Conservation (phyloP, 1,140 invertebrate species). For the Trichoplusia ni region DNA sequence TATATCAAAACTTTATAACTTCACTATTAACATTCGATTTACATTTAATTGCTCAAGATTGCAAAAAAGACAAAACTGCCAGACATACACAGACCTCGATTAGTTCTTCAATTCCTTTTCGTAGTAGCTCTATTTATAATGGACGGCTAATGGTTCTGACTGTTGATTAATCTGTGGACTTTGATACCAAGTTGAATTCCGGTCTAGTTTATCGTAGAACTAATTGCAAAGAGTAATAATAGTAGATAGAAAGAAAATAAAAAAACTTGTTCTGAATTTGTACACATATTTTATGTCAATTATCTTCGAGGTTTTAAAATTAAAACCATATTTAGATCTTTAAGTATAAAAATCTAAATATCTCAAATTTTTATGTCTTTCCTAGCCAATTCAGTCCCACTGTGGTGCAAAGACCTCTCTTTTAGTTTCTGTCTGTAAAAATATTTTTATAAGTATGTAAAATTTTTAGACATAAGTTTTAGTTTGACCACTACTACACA, state of each 20-base stretch:
- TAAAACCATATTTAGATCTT: conserved; percentile 24
- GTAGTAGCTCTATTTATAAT: conserved; percentile 19
- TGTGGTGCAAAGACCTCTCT: no score
- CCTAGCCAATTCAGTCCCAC: no score
- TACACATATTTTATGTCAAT: conserved; percentile 15
- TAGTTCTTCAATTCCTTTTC: conserved; percentile 11
- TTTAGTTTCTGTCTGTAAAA: no score
- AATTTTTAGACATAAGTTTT: no score
- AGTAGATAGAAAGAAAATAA: conserved; percentile 30
- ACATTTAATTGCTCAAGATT: conserved; percentile 9
- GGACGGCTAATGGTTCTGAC: conserved; percentile 8
- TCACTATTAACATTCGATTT: no score
- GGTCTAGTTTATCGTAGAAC: conserved; percentile 5
- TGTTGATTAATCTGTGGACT: conserved; percentile 20
- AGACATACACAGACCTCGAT: conserved; percentile 3
- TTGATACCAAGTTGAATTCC: conserved; percentile 5
- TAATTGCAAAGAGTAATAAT: conserved; percentile 33
- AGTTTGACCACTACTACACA: no score
- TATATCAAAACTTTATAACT: no score
- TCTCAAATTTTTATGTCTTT: no score
- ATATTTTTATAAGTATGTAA: no score
- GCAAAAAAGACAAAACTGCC: conserved; percentile 2
- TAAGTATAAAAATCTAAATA: no score
- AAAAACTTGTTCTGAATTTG: conserved; percentile 28
- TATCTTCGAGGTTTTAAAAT: conserved; percentile 18